phyloP scores from a whole-genome alignment of 2,113 vertebrate genomes.

The Lynx canadensis region DNA sequence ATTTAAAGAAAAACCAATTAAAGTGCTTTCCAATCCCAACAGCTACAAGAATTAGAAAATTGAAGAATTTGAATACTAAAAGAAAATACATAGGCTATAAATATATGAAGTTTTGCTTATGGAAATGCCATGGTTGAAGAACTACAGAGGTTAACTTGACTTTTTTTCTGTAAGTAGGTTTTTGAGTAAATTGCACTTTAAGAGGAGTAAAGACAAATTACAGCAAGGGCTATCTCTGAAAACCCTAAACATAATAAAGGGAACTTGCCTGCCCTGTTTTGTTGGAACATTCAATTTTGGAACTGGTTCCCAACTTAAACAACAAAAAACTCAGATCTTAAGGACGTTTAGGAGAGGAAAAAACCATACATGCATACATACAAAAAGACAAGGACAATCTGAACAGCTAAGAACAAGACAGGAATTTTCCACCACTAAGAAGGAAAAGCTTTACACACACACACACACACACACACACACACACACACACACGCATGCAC shows the following conservation, averaged over 20 bases:
- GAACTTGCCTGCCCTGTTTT: background rate
- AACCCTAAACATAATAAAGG: background rate
- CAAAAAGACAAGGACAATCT: background rate
- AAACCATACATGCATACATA: background rate
- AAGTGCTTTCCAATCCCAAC: background rate
- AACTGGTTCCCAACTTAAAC: slow-evolving; percentile 15
- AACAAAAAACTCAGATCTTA: background rate
- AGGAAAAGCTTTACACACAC: background rate
- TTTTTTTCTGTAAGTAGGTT: background rate
- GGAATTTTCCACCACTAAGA: background rate
- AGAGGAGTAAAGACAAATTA: background rate
- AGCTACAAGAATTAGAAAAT: background rate
- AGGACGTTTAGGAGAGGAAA: background rate
- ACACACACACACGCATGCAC: background rate
- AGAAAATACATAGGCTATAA: background rate
- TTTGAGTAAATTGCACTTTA: background rate
- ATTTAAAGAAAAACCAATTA: background rate
- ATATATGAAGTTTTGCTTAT: background rate
- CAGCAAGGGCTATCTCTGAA: background rate
- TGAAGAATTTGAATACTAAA: background rate
- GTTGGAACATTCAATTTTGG: background rate
- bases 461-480: background rate
- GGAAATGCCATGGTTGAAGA: background rate
- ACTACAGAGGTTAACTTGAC: background rate
- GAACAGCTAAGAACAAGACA: background rate